Conservation (phyloP, 2,113 vertebrate species). For the Ia io region DNA sequence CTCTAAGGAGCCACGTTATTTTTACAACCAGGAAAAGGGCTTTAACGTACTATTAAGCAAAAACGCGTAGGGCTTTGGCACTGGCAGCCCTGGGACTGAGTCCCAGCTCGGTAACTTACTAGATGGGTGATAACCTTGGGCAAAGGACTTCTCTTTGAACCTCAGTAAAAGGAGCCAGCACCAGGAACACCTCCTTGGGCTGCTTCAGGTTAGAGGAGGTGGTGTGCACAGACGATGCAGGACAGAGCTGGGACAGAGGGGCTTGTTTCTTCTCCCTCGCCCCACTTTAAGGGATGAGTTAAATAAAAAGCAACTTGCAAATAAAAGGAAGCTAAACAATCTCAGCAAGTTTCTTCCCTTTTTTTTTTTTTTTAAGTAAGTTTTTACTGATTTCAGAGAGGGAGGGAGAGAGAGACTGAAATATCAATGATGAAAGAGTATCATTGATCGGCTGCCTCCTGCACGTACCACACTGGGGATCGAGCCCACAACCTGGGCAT, state of each 20-base stretch:
- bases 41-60: neutral
- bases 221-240: neutral
- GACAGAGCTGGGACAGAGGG: neutral
- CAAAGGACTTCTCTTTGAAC: neutral
- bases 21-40: constrained; percentile 13
- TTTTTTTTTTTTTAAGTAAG: too few species aligned
- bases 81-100: neutral
- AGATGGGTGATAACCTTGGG: neutral
- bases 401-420: too few species aligned
- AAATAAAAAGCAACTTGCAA: constrained; percentile 36
- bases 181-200: neutral
- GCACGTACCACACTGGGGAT: too few species aligned
- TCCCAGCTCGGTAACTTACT: neutral
- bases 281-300: neutral
- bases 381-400: too few species aligned
- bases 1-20: constrained; percentile 25
- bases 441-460: too few species aligned
- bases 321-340: constrained; percentile 41
- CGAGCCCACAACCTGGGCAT: too few species aligned
- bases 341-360: constrained; percentile 16
- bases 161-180: neutral
- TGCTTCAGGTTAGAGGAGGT: neutral
- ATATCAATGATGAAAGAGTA: too few species aligned
- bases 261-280: neutral
- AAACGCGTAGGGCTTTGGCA: neutral